Base-by-base conservation (phyloP, 2,113 vertebrate genomes). In the Nyctereutes procyonoides region DNA sequence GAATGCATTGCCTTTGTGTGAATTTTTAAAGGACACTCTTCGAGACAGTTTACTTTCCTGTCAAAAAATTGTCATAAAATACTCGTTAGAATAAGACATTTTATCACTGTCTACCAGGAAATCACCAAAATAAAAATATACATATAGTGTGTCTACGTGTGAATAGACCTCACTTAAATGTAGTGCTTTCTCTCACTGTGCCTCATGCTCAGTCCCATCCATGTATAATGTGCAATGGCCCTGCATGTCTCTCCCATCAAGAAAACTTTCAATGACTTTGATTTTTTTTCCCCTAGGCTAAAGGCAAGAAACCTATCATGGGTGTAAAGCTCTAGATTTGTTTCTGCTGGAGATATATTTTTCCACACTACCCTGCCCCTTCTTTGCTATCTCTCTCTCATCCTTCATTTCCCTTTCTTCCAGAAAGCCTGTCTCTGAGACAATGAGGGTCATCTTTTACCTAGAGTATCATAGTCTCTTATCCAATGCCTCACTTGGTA, bases 241-340 rank as follows among this genome's bases (percentile, higher is more conserved):
- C 9, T 48, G 20, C 0, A 0, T 2, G 2, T 16, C 14, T 15
- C 3, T 38, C 38, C 19, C n/a, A 53, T 24, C 14, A 26, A 30
- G 55, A 38, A 85, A 14, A 30, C 28, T 14, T 84, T 22, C 71
- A 84, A 0, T 10, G 5, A 8, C 62, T 80, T 90, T 30, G 15
- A 4, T 51, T 83, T 38, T 20, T 38, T 20, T 11, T 43, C 1
- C 43, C n/a, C 51, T 10, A 32, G 11, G 7, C 3, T 71, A 74
- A 89, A 83, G 17, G 1, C 32, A 24, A 0, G 0, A 67, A 32
- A 63, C 24, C 55, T 62, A 56, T 51, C 0, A 6, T 17, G 0
- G 7, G 3, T n/a, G 0, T 14, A 38, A 55, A 13, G 5, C 35
- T 63, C 11, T 80, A 8, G 10, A 62, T 35, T 2, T 26, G 3